phyloP scores from a whole-genome alignment of 1,140 invertebrate species.

The Euwallacea similis region DNA sequence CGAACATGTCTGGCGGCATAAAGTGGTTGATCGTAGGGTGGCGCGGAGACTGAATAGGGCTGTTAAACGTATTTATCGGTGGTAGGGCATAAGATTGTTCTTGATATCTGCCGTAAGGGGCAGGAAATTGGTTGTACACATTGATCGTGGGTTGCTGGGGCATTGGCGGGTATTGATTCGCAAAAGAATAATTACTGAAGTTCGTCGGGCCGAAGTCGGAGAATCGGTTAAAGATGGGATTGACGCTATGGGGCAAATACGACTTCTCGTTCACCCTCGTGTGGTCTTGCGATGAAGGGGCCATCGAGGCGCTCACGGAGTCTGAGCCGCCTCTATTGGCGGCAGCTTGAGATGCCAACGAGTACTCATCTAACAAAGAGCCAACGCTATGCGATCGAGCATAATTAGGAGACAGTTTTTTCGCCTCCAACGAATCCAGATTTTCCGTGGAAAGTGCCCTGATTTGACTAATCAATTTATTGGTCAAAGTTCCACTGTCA shows the following conservation, averaged over 20 bases:
- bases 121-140: constrained; percentile 28
- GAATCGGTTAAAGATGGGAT: neutral
- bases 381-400: constrained; percentile 15
- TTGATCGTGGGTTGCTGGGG: constrained; percentile 26
- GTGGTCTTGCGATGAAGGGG: neutral
- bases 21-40: constrained; percentile 10
- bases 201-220: neutral
- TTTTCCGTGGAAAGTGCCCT: constrained; percentile 18
- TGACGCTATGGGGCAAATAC: neutral
- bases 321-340: neutral
- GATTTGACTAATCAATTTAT: constrained; percentile 10
- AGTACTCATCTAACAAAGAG: constrained; percentile 2
- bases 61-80: neutral
- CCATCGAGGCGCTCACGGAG: neutral
- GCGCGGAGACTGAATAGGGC: neutral
- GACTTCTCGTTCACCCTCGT: neutral
- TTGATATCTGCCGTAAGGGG: neutral
- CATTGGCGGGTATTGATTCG: neutral
- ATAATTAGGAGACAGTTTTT: neutral
- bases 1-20: neutral
- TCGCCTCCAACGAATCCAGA: constrained; percentile 3
- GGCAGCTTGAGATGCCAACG: neutral
- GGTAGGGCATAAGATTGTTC: neutral
- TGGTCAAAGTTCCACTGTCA: constrained; percentile 30
- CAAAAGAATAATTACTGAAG: neutral